Base-by-base conservation (phyloP, 2,888 invertebrate species). In the Noctua fimbriata region DNA sequence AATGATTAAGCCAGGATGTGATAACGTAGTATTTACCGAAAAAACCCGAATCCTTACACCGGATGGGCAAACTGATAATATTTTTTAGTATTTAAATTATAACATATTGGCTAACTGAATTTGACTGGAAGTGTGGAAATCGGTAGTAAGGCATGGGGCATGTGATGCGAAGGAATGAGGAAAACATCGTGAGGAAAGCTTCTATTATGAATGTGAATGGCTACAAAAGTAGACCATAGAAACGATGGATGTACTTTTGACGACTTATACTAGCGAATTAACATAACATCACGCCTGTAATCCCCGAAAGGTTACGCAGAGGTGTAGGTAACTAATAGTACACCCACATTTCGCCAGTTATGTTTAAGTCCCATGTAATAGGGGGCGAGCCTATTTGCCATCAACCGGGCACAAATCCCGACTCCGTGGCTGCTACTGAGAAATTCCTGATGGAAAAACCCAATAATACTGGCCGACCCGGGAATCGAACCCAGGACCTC, bases 1-100 rank as follows among this genome's bases (percentile, higher is more conserved):
- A 94, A 89, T 93, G 92, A 93, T 92, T 92, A 85, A 91, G 90
- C 81, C 95, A 94, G 96, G 95, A 96, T 92, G 93, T 89, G 86
- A 90, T 89, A 90, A 90, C 87, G 90, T 72, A 80, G 90, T 91
- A 83, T 83, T 92, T 92, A 93, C 92, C 89, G 86, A 90, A 88
- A 91, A 92, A 91, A 89, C 85, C 90, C 78, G 83, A 88, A 88
- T 83, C 77, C 88, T 89, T 87, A 90, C 84, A 90, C 92, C 94
- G 95, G 95, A 95, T 90, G 92, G 91, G 90, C 92, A 93, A 93
- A 94, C 81, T 85, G 89, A 89, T 89, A 89, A 83, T 81, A 76
- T 70, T 86, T 79, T 93, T 80, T 78, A 79, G 75, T 91, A 84
- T 90, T 87, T 83, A 90, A 92, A 92, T 91, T 91, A 90, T 77